Evolutionary conservation across 2,888 invertebrate genomes (phyloP).

Genomic region (Panorpa germanica): DNA sequence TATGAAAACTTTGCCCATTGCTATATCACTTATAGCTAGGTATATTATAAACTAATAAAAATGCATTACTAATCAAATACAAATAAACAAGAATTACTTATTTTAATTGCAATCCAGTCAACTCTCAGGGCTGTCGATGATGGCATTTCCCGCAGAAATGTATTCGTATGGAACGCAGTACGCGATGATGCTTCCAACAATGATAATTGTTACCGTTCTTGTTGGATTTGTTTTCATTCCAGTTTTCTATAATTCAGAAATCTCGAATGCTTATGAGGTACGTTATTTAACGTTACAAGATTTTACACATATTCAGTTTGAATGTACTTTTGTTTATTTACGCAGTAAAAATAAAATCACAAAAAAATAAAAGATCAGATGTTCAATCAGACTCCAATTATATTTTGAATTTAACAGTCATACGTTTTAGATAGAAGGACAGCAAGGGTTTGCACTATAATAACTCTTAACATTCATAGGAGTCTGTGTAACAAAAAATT

Average conservation of each 20-base stretch:
- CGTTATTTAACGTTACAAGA: constrained; percentile 9
- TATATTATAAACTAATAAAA: not conserved
- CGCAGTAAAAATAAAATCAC: no score
- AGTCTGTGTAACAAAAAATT: no score
- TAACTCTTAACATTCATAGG: no score
- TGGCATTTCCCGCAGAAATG: constrained; percentile 31
- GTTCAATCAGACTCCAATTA: no score
- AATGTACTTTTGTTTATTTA: no score
- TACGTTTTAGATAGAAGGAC: no score
- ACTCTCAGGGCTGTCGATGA: constrained; percentile 32
- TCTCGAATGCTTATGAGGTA: constrained; percentile 30
- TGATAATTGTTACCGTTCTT: constrained; percentile 20
- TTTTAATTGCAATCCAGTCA: constrained; percentile 20
- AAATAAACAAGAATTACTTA: no score
- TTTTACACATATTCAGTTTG: no score
- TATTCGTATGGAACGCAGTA: constrained; percentile 30
- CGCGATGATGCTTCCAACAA: constrained; percentile 21
- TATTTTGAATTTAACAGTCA: no score
- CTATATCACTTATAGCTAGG: constrained; percentile 31
- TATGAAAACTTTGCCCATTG: constrained; percentile 30
- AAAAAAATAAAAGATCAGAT: no score
- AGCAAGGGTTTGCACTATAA: no score
- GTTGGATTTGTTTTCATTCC: constrained; percentile 24
- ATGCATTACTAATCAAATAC: no score
- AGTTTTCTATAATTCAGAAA: constrained; percentile 27